Conservation (phyloP, 2,797 vertebrate species). For the Leontopithecus rosalia region DNA sequence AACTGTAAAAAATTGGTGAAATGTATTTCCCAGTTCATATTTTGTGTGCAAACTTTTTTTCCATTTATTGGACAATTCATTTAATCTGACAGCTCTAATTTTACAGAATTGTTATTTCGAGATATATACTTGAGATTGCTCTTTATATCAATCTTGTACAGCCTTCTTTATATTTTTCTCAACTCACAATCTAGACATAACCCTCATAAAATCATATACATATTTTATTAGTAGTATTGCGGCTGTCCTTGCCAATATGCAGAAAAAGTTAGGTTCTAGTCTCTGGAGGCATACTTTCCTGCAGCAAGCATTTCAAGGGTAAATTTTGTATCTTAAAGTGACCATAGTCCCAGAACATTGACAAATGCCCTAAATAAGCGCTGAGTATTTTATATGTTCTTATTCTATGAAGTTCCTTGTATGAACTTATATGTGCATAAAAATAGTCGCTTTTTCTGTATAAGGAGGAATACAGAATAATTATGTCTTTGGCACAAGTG, state of each 20-base stretch:
- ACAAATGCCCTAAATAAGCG: background rate
- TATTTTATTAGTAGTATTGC: background rate
- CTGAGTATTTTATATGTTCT: background rate
- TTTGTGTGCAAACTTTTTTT: background rate
- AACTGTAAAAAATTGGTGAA: background rate
- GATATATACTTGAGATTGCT: background rate
- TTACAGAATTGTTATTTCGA: background rate
- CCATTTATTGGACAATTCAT: background rate
- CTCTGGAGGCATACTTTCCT: background rate
- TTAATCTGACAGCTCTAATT: constrained; percentile 46
- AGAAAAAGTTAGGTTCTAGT: background rate
- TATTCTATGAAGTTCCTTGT: background rate
- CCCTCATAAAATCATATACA: background rate
- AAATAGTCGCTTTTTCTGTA: background rate
- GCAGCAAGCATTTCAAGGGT: background rate
- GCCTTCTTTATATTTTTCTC: background rate
- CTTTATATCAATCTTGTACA: background rate
- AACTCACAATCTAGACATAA: background rate
- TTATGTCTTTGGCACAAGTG: background rate
- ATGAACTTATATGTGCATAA: too few species aligned
- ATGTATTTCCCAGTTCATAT: constrained; percentile 5
- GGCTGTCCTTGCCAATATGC: background rate
- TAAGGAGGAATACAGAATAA: background rate
- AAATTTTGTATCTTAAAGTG: background rate
- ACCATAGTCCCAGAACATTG: background rate